Conservation (phyloP, 2,113 vertebrate species). For the Festucalex cinctus region DNA sequence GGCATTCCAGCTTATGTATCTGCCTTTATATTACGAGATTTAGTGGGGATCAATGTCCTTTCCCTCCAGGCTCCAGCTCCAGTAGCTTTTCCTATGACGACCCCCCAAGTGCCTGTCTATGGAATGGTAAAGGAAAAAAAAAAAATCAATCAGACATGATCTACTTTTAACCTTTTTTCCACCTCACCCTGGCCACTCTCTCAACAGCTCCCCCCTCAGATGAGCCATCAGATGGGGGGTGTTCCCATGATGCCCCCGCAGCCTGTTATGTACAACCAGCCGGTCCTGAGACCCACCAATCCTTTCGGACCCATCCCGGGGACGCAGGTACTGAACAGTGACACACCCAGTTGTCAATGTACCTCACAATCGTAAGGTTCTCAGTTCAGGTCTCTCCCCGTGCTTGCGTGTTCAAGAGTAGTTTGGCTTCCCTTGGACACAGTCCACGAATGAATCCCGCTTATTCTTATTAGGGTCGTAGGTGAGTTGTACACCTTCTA, state of each 20-base stretch:
- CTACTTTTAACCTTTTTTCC: background rate
- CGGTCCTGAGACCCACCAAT: slow-evolving; percentile 82
- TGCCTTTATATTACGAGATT: background rate
- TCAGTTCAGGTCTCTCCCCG: too few species aligned
- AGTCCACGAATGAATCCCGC: too few species aligned
- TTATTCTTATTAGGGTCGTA: too few species aligned
- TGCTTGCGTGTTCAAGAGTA: too few species aligned
- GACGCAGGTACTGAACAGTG: slow-evolving; percentile 75
- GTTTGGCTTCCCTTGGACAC: too few species aligned
- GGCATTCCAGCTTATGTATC: background rate
- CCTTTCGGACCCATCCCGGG: slow-evolving; percentile 81
- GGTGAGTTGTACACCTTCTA: too few species aligned
- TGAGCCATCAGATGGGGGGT: slow-evolving; percentile 80
- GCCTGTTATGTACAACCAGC: slow-evolving; percentile 82
- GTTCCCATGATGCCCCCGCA: slow-evolving; percentile 82
- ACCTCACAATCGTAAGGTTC: too few species aligned
- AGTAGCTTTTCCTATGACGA: slow-evolving; percentile 81
- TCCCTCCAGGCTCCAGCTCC: slow-evolving; percentile 79
- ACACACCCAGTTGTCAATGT: background rate
- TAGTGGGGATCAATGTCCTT: background rate
- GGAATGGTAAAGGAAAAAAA: slow-evolving; percentile 80
- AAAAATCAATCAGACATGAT: background rate
- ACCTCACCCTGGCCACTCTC: slow-evolving; percentile 10
- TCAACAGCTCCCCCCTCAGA: slow-evolving; percentile 81
- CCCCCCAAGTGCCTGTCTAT: slow-evolving; percentile 90